A percentile compares a stretch with the other conserved stretches of the same genome.
Conservation (phyloP, 2,888 invertebrate species). For the Myathropa florea region DNA sequence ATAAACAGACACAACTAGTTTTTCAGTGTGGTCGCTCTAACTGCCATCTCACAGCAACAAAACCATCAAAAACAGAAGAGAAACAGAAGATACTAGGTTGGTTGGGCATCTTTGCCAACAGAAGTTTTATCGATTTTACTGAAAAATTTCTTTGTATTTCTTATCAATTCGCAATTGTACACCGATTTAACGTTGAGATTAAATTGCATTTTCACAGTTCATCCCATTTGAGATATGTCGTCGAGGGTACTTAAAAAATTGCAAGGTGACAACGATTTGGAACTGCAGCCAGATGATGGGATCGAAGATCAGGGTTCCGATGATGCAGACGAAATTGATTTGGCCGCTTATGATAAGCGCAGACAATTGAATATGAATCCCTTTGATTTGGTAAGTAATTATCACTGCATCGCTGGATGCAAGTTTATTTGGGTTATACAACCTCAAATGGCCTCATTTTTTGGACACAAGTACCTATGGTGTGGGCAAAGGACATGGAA, state of each 20-base stretch:
- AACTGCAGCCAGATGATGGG: conserved; percentile 74
- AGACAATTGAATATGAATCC: conserved; percentile 85
- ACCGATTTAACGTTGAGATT: neutral
- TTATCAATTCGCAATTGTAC: conserved; percentile 13
- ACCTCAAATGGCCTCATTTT: conserved; percentile 13
- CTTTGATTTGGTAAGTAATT: conserved; percentile 85
- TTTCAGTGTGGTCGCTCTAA: neutral
- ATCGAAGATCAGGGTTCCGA: conserved; percentile 80
- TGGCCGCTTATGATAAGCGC: conserved; percentile 82
- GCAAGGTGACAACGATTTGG: conserved; percentile 83
- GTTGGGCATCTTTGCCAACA: conserved; percentile 37
- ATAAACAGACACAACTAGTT: conserved; percentile 12
- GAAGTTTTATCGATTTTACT: conserved; percentile 63
- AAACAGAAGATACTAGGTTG: conserved; percentile 36
- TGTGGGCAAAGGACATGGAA: conserved; percentile 8
- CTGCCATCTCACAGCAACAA: conserved; percentile 47
- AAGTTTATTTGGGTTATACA: conserved; percentile 4
- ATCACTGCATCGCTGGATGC: neutral
- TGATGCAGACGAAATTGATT: conserved; percentile 81
- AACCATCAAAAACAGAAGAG: conserved; percentile 16
- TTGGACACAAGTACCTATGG: neutral
- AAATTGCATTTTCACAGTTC: neutral
- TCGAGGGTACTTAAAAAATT: conserved; percentile 85
- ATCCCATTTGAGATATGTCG: conserved; percentile 82
- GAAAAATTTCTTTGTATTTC: conserved; percentile 12